Base-by-base conservation (phyloP, 2,113 vertebrate genomes). In the Sinocyclocheilus rhinocerous region DNA sequence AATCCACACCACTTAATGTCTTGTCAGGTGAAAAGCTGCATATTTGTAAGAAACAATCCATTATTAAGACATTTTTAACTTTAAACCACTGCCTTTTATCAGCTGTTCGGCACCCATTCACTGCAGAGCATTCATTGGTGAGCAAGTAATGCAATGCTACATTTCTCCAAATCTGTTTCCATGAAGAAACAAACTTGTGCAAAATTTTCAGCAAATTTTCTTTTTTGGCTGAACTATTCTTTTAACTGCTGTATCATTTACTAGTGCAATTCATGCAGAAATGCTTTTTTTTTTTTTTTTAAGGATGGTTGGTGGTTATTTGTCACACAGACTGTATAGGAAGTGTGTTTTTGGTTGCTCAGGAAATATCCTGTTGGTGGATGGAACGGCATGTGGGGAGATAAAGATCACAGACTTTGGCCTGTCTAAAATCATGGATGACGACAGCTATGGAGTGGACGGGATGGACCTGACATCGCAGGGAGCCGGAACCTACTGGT, bases 401-500 rank as follows among this genome's bases (percentile, higher is more conserved):
- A 99, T 99, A 92, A 99, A 99, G 94, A 99, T 99, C 91, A 99
- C 98, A 73, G 98, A 99, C 94, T 99, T 99, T 87, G 98, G 98
- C 63, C 91, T 99, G 63, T 99, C 98, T 39, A 99, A 99, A 95
- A 99, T 99, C 89, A 99, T 99, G 98, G 98, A 99, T 85, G 98
- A 99, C 81, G 98, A 99, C 88, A 99, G 98, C 92, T 99, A 99
- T 0, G 97, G 98, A n/a, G 98, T 98, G 86, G 98, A 99, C 84
- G 98, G 98, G 87, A 99, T 99, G 98, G 98, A 99, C 93, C 95
- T 99, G 81, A 99, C 98, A 50, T 99, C 98, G 69, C 98, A 99
- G 91, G 98, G 98, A 84, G 98, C 98, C 15, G 98, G 98, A 86
- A 99, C 98, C 86, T 99, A 99, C 92, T 99, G 98, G 98, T 99